Conservation (phyloP, 1,140 invertebrate genomes). For the Manduca sexta region DNA sequence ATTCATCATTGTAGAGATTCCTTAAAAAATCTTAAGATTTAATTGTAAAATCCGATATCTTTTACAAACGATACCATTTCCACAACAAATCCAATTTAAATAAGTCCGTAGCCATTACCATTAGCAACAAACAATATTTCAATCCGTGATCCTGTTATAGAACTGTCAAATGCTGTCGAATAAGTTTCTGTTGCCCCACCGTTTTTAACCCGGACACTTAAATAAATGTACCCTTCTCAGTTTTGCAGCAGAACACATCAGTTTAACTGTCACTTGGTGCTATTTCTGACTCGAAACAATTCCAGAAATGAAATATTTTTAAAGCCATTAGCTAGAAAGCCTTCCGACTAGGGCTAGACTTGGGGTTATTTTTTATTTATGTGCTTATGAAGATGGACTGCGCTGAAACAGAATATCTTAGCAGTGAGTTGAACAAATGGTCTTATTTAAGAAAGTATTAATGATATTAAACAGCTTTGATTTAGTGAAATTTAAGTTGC, state of each 20-base stretch:
- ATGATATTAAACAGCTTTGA: too few species aligned
- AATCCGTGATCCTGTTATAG: background rate
- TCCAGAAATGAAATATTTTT: slow-evolving; percentile 66
- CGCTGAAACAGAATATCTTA: background rate
- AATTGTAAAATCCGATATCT: too few species aligned
- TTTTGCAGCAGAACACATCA: slow-evolving; percentile 46
- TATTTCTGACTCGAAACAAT: slow-evolving; percentile 58
- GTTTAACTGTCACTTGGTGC: slow-evolving; percentile 57
- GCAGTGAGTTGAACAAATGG: too few species aligned
- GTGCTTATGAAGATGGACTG: slow-evolving; percentile 3
- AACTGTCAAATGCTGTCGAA: slow-evolving; percentile 4
- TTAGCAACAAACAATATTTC: too few species aligned
- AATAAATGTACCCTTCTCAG: slow-evolving; percentile 45
- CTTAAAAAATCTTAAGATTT: too few species aligned
- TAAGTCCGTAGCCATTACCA: too few species aligned
- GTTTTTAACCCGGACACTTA: slow-evolving; percentile 37
- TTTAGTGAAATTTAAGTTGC: background rate
- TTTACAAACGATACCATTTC: too few species aligned
- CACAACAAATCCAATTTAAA: too few species aligned
- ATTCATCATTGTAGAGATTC: too few species aligned
- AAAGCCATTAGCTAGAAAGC: slow-evolving; percentile 57
- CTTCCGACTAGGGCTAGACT: slow-evolving; percentile 30
- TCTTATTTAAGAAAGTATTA: too few species aligned
- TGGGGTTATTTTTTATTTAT: slow-evolving; percentile 44
- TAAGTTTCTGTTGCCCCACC: slow-evolving; percentile 9